Conservation (phyloP, 2,797 vertebrate genomes). For the Hypotaenidia okinawae region DNA sequence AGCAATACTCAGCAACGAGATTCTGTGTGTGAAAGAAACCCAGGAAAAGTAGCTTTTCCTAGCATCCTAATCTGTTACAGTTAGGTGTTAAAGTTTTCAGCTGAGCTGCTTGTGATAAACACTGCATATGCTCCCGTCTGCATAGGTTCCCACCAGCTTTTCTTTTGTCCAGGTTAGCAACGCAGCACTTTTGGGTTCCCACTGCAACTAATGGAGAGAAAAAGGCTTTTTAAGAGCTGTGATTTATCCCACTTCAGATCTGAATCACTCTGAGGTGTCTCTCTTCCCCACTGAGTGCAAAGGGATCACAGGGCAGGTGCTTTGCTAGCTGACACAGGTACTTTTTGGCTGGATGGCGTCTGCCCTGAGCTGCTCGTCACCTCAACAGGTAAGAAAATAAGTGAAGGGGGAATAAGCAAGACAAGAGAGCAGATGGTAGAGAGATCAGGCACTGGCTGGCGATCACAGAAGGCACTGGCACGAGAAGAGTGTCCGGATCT, state of each 20-base stretch:
- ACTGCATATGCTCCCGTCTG: conserved; percentile 20
- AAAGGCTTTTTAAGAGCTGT: not conserved
- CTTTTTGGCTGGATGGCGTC: not conserved
- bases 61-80: conserved; percentile 38
- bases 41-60: conserved; percentile 49
- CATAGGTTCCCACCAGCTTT: not conserved
- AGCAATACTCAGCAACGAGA: conserved; percentile 28
- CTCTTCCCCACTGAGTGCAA: not conserved
- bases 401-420: not conserved
- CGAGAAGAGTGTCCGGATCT: not conserved
- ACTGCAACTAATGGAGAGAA: not conserved
- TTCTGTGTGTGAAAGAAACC: conserved; percentile 46
- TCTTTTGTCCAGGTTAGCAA: conserved; percentile 35
- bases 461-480: not conserved
- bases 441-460: not conserved
- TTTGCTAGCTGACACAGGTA: not conserved
- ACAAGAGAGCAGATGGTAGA: not conserved
- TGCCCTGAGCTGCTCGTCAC: not conserved
- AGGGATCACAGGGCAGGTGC: not conserved
- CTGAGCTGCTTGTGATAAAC: conserved; percentile 49
- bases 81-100: conserved; percentile 47
- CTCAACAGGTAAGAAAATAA: not conserved
- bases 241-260: conserved; percentile 9
- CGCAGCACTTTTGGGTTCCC: not conserved
- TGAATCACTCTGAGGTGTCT: not conserved